These are phyloP conservation scores for Macrobrachium rosenbergii DNA, from an alignment of 1,140 invertebrate genomes.

Conservation along the genomic window DNA sequence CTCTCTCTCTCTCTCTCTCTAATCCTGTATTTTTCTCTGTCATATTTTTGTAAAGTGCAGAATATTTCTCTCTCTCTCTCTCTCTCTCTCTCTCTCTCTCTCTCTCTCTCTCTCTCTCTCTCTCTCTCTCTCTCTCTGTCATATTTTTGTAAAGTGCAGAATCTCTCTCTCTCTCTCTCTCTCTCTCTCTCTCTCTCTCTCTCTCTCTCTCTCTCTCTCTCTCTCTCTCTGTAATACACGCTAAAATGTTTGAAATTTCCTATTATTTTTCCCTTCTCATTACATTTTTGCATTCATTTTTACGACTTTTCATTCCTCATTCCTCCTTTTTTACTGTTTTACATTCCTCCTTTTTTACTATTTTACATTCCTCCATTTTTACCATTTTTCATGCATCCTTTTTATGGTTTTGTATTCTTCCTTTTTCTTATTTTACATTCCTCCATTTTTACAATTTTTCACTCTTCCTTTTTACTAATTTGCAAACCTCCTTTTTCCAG, in stretches of 20 bases:
- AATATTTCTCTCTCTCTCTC: too few relatives aligned
- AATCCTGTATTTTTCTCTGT: not conserved
- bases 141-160: too few relatives aligned
- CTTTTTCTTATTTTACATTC: not conserved
- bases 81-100: not conserved
- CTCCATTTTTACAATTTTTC: not conserved
- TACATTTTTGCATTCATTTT: not conserved
- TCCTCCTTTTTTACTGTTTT: not conserved
- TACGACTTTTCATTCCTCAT: not conserved
- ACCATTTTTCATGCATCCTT: too few relatives aligned
- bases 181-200: conserved; percentile 7
- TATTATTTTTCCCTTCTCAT: not conserved
- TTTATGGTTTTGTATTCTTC: too few relatives aligned
- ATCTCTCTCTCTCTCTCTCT: not conserved
- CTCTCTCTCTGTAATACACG: not conserved
- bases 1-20: not conserved
- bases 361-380: not conserved
- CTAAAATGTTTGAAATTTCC: not conserved
- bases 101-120: not conserved
- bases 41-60: too few relatives aligned
- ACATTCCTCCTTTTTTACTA: not conserved
- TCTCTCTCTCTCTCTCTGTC: not conserved
- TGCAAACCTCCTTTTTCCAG: too few relatives aligned
- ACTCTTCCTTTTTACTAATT: too few relatives aligned
- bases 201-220: not conserved